Percentiles rank a stretch among this genome's conserved stretches.
Evolutionary conservation across 1,140 invertebrate genomes (phyloP).

Genomic region (Cyrtorhinus lividipennis): DNA sequence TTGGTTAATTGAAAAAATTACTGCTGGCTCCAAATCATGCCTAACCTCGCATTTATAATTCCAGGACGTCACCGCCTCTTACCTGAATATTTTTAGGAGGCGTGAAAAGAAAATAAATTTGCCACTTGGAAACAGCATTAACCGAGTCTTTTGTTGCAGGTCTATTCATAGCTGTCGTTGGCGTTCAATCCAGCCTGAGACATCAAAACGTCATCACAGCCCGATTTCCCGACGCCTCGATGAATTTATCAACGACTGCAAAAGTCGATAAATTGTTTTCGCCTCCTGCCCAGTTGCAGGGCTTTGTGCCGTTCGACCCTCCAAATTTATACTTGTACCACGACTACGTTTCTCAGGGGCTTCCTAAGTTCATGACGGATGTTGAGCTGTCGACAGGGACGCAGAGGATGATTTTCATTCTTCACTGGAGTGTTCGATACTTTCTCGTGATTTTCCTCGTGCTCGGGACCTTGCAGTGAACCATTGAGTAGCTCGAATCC

Average conservation of each 20-base stretch:
- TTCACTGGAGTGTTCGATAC: slow-evolving; percentile 1
- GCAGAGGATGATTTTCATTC: background rate
- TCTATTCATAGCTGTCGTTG: background rate
- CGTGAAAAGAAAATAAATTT: no score
- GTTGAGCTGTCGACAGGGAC: background rate
- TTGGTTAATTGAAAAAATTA: no score
- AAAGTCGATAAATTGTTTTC: background rate
- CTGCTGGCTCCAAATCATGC: no score
- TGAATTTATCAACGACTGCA: background rate
- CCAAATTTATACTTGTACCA: background rate
- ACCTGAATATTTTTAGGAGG: no score
- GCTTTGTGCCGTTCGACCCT: background rate
- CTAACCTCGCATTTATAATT: no score
- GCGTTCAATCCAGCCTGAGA: background rate
- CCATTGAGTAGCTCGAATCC: background rate
- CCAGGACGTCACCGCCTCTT: no score
- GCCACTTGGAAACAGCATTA: no score
- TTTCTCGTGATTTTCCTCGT: background rate
- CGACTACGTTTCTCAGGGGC: background rate
- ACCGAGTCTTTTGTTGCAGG: no score
- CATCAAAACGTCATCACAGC: background rate
- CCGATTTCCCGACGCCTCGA: background rate
- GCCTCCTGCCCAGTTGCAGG: background rate
- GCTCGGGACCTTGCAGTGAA: background rate
- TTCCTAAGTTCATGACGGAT: background rate